phyloP scores from a whole-genome alignment of 2,888 invertebrate genomes.

The Temnothorax rugatulus region DNA sequence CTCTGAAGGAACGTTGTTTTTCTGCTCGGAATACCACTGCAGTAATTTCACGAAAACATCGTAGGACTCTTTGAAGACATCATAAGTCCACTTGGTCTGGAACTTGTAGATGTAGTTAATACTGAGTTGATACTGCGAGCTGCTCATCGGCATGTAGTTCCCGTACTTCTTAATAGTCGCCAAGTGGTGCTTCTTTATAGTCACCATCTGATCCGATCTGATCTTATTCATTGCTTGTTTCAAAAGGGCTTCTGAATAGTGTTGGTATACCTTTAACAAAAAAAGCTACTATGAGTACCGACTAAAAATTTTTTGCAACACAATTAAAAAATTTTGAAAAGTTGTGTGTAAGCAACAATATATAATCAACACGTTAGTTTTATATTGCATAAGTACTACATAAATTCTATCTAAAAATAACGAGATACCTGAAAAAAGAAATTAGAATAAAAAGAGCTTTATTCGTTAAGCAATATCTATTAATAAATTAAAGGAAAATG shows the following conservation, averaged over 20 bases:
- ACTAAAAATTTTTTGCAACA: not conserved
- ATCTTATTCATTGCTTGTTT: slow-evolving; percentile 89
- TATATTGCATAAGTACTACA: not conserved
- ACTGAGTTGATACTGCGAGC: slow-evolving; percentile 87
- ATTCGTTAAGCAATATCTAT: not conserved
- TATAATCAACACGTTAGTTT: slow-evolving; percentile 1
- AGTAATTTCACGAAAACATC: slow-evolving; percentile 78
- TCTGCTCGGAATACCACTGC: slow-evolving; percentile 67
- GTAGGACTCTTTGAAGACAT: slow-evolving; percentile 85
- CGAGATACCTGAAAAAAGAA: not conserved
- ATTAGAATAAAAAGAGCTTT: not conserved
- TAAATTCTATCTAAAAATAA: slow-evolving; percentile 10
- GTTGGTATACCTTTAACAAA: slow-evolving; percentile 88
- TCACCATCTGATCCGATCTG: slow-evolving; percentile 88
- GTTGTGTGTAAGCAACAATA: not conserved
- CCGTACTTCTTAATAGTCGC: slow-evolving; percentile 84
- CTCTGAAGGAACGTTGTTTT: slow-evolving; percentile 52
- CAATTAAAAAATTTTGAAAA: not conserved
- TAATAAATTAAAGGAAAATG: not conserved
- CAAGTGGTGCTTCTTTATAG: slow-evolving; percentile 86
- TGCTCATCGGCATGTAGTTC: slow-evolving; percentile 86
- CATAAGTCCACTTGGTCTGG: slow-evolving; percentile 87
- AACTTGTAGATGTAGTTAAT: slow-evolving; percentile 85
- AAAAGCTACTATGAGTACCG: not conserved
- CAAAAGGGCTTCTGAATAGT: slow-evolving; percentile 90